Base-by-base conservation (phyloP, 2,797 vertebrate species). In the Rhinichthys osculus region DNA sequence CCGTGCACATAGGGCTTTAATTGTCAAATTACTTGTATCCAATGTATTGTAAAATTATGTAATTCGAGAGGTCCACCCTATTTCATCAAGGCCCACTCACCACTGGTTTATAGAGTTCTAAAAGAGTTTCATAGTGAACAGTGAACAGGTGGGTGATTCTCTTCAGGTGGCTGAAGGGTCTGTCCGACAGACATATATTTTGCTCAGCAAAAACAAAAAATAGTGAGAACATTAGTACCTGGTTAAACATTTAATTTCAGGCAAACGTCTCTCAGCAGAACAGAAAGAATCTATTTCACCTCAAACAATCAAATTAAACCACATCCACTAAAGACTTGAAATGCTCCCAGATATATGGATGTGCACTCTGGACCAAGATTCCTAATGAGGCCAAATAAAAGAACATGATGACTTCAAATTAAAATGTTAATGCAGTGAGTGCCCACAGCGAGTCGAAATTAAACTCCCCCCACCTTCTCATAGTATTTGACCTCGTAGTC, bases 401-500 rank as follows among this genome's bases (percentile, higher is more conserved):
- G 79, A 62, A 71, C 47, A 33, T 44, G 69, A 77, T 74, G 84
- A 52, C 66, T 79, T 67, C 23, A 38, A 80, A 83, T 86, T 82
- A 87, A 86, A 89, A 88, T 87, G 85, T 50, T 83, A 86, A 83
- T 86, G 82, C 70, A 83, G 64, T 64, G 73, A 88, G 62, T 79
- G 79, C 81, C 66, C 62, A 81, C 38, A 81, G 81, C 30, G 44
- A 87, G 79, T 76, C 82, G 40, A 85, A 69, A 86, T 83, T 88
- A 85, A 81, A 86, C 82, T 86, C 81, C 80, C 90, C 97, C 92
- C 92, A 99, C 98, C 98, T 99, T 99, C 95, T 99, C 98, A 27
- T 99, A 99, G 95, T 99, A 99, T 92, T 99, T 99, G 96, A 99
- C 97, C 94, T 99, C 98, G 11, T 99, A 99, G 95, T 99, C 98